Evolutionary conservation across 2,888 invertebrate species (phyloP), one percentile per base, ranked within the genome.

Genomic region (Pimpla rufipes): DNA sequence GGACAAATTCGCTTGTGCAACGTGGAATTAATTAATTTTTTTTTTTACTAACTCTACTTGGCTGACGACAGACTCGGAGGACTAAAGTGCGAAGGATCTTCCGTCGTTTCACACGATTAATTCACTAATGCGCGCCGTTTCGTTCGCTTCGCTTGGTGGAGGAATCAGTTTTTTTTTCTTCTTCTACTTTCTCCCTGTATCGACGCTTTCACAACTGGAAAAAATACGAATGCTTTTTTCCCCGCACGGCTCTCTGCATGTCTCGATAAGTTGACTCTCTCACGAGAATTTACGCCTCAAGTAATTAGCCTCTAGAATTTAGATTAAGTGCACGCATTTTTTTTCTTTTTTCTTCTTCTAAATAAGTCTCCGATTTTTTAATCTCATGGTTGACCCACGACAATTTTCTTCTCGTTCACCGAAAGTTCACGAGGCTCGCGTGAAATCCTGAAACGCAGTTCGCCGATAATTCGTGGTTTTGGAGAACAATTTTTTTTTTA

Each of bases 111-210:
- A 16, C 37, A 37, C 35, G 37, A 64, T 64, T 57, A 47, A 77
- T 70, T 37, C 45, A 37, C 59, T 71, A 57, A 75, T 77, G 74
- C 68, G 64, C 79, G 70, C 59, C 82, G 74, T 86, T 87, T 83
- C 85, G 85, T 87, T 88, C 86, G 87, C 78, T 3, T 88, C 85
- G 86, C 87, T 88, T 88, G 90, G 88, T 90, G 88, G 75, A 87
- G 75, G 84, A 13, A n/a, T n/a, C n/a, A n/a, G n/a, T n/a, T n/a
- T n/a, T 59, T 73, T 74, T 45, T 13, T 77, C 74, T 57, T 75
- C 50, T 42, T 23, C n/a, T 52, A 13, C n/a, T n/a, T n/a, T n/a
- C n/a, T n/a, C n/a, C n/a, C n/a, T 50, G 6, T 59, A 52, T 79
- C 71, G 47, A 57, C 52, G 35, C 62, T 23, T 68, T 70, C 21